phyloP scores from a whole-genome alignment of 2,113 vertebrate species.

The Pseudois nayaur region DNA sequence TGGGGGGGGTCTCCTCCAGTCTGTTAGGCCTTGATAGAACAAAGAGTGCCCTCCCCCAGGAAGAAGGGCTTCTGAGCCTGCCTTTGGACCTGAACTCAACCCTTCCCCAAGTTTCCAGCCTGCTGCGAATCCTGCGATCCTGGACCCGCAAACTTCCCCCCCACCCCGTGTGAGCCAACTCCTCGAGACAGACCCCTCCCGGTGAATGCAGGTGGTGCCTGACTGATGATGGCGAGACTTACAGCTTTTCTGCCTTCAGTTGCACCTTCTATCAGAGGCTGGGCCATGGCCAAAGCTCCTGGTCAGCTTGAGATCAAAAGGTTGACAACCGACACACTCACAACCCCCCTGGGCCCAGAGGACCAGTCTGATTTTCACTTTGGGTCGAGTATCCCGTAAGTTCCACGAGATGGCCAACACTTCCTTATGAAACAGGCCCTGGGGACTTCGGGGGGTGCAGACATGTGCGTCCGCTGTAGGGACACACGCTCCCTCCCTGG shows the following conservation, averaged over 20 bases:
- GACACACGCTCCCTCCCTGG: neutral
- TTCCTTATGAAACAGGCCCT: neutral
- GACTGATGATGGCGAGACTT: neutral
- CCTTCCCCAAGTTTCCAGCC: neutral
- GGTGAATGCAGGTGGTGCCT: neutral
- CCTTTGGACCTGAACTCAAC: no score
- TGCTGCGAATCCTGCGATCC: neutral
- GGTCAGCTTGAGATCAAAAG: neutral
- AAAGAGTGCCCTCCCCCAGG: neutral
- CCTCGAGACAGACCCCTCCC: neutral
- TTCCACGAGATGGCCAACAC: rapidly evolving
- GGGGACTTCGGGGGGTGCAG: neutral
- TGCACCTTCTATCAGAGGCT: rapidly evolving
- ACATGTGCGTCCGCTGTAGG: rapidly evolving
- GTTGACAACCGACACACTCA: neutral
- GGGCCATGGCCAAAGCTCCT: neutral
- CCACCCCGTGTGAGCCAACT: rapidly evolving
- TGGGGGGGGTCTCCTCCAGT: neutral
- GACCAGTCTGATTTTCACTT: neutral
- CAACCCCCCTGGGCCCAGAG: neutral
- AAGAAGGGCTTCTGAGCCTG: neutral
- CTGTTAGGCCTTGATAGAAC: neutral
- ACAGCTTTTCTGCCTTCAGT: neutral
- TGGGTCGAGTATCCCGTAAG: neutral
- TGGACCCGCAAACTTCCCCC: neutral